Evolutionary conservation across 1,140 invertebrate species (phyloP), one percentile per base, ranked within the genome.

Genomic region (Scaptodrosophila lebanonensis): DNA sequence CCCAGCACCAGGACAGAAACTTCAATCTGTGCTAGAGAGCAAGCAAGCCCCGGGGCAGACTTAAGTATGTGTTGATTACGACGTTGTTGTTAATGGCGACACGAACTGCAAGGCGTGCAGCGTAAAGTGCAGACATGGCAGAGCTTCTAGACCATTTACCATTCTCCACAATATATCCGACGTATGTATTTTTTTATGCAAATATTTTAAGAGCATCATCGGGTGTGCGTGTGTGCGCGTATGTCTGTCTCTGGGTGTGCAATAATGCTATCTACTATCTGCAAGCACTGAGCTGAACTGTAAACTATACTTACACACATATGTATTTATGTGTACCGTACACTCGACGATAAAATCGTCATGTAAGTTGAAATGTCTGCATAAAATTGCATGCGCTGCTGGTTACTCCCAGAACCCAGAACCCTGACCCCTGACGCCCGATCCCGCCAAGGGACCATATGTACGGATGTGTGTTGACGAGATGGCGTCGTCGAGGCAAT

Each of bases 361-460:
- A 79, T 77, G 73, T 77, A 79, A n/a, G 73, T 77, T 75, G 73
- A 82, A 77, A 77, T 77, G 73, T 77, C 73, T 77, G 73, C 73
- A 77, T 77, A 69, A 77, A 77, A 77, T 77, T 77, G 73, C 73
- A 77, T 77, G 79, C 68, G 64, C 67, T 62, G 63, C 63, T 52
- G 66, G 27, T 33, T 16, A 56, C 62, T 27, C 33, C 47, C 42
- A 48, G 38, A 20, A n/a, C 18, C 20, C 13, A 17, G 6, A 36
- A 11, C 42, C 18, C 18, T 27, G 8, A 20, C 42, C 27, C 13
- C 18, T 18, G 4, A 17, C 16, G 4, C 27, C 36, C 22, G 9
- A 29, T 22, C 9, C 22, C 6, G 18, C 53, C 33, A 40, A 25
- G 61, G 63, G 67, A 42, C 69, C 72, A 79, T 77, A 77, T 79